These are phyloP conservation scores for Trachops cirrhosus DNA, from an alignment of 2,797 vertebrate genomes.

Conservation along the genomic window DNA sequence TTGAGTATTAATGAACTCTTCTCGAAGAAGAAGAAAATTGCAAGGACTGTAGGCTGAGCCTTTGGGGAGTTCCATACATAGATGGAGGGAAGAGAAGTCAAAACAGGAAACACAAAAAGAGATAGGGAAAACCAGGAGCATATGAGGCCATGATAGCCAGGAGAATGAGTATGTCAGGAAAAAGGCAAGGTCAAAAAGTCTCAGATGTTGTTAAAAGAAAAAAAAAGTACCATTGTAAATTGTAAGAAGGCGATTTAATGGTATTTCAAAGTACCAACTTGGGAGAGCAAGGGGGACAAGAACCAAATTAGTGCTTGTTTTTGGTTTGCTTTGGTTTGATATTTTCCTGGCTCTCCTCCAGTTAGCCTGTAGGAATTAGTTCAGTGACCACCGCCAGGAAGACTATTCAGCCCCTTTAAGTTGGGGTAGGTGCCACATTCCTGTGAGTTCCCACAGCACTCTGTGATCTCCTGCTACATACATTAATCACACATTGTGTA, in stretches of 20 bases:
- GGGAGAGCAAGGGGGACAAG: background rate
- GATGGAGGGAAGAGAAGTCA: background rate
- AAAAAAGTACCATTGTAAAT: background rate
- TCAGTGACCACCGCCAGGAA: background rate
- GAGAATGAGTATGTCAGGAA: background rate
- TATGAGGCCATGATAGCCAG: background rate
- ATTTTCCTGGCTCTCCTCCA: background rate
- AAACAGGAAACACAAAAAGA: background rate
- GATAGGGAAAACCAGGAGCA: background rate
- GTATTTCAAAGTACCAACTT: background rate
- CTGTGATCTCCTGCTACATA: background rate
- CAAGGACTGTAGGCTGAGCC: background rate
- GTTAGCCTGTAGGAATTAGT: background rate
- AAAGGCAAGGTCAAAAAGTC: background rate
- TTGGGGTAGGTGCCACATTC: background rate
- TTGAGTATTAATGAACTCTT: slow-evolving; percentile 20
- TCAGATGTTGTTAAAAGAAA: background rate
- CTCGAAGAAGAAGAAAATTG: background rate
- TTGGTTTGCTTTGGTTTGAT: background rate
- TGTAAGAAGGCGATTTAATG: background rate
- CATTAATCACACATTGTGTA: background rate
- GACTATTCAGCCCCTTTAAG: background rate
- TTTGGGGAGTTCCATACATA: background rate
- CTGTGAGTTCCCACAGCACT: background rate
- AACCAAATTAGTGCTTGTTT: background rate